phyloP scores from a whole-genome alignment of 2,797 vertebrate species.

The Triplophysa yarkandensis region DNA sequence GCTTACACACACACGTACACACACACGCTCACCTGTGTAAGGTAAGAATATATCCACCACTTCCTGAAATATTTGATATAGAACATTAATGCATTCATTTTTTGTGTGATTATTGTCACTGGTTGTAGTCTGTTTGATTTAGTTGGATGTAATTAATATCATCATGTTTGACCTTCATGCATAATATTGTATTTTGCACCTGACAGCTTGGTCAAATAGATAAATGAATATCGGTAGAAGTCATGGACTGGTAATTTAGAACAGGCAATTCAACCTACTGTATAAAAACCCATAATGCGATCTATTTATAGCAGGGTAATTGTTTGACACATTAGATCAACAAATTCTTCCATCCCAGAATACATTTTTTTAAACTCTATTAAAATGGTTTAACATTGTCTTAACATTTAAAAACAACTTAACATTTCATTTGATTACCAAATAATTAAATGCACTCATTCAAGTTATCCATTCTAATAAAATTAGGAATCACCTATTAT shows the following conservation, averaged over 20 bases:
- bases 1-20: background rate
- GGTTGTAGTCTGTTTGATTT: background rate
- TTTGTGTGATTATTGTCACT: background rate
- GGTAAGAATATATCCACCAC: background rate
- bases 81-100: background rate
- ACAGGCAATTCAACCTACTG: background rate
- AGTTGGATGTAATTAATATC: background rate
- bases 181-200: background rate
- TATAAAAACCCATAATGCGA: background rate
- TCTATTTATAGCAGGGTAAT: background rate
- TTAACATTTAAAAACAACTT: no score
- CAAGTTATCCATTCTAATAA: no score
- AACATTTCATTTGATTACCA: no score
- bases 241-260: background rate
- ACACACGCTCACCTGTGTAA: no score
- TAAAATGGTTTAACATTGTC: no score
- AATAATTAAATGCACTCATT: no score
- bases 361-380: no score
- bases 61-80: background rate
- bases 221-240: background rate
- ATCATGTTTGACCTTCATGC: background rate
- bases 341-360: no score
- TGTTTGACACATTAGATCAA: no score
- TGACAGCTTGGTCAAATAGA: background rate
- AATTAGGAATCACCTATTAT: no score